Evolutionary conservation across 2,888 invertebrate species (phyloP).

Genomic region (Rhagophthalmus giganteus): DNA sequence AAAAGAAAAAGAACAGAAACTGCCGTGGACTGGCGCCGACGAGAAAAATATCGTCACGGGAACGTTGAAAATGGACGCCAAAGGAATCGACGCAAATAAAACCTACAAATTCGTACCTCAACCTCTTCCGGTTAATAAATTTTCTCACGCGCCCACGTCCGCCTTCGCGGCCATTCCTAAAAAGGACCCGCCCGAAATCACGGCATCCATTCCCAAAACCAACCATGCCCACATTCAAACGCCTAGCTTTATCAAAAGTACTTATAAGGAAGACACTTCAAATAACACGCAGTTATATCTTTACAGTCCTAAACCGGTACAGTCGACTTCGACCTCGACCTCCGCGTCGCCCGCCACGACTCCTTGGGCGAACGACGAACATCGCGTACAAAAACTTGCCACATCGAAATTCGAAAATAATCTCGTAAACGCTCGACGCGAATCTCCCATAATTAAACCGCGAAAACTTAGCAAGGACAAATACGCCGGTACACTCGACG

Average conservation of each 20-base stretch:
- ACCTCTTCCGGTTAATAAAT: constrained; percentile 68
- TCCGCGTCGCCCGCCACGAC: constrained; percentile 37
- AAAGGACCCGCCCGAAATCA: constrained; percentile 49
- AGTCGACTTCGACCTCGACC: constrained; percentile 13
- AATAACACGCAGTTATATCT: constrained; percentile 44
- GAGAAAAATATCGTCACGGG: constrained; percentile 54
- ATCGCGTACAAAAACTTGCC: constrained; percentile 59
- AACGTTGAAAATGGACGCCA: constrained; percentile 51
- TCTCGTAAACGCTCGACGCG: constrained; percentile 31
- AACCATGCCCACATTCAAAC: constrained; percentile 2
- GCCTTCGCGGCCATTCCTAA: constrained; percentile 68
- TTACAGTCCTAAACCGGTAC: constrained; percentile 52
- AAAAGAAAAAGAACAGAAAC: constrained; percentile 6
- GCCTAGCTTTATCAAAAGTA: constrained; percentile 20
- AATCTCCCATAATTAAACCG: constrained; percentile 33
- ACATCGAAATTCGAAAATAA: constrained; percentile 61
- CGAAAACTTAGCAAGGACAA: constrained; percentile 14
- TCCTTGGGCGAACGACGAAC: constrained; percentile 58
- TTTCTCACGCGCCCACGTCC: constrained; percentile 77
- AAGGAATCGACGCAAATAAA: constrained; percentile 42
- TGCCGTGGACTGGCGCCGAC: constrained; percentile 52
- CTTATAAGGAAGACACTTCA: constrained; percentile 23
- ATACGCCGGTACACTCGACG: neutral
- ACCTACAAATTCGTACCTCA: constrained; percentile 60
- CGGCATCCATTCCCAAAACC: constrained; percentile 2